Percentiles rank a stretch among this genome's conserved stretches.
phyloP scores from a whole-genome alignment of 2,888 invertebrate species.

The Monopis laevigella region DNA sequence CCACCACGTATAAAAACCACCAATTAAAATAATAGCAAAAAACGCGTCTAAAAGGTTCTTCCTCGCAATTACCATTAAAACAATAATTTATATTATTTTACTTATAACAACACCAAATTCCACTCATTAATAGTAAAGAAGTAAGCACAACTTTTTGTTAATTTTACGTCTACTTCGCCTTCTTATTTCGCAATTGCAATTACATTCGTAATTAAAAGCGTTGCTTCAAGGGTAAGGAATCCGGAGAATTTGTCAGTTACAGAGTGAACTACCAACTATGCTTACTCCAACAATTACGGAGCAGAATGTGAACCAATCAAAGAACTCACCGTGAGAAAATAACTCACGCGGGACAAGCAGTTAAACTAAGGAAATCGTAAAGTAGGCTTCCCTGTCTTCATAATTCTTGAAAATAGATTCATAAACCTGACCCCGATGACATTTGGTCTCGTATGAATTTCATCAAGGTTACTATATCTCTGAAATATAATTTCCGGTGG shows the following conservation, averaged over 20 bases:
- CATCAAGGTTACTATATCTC: too few species aligned
- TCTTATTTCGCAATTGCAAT: conserved; percentile 25
- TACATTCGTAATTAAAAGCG: conserved; percentile 43
- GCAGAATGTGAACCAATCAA: conserved; percentile 11
- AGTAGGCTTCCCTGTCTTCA: conserved; percentile 8
- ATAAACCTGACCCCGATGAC: too few species aligned
- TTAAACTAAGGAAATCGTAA: conserved; percentile 12
- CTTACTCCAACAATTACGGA: conserved; percentile 5
- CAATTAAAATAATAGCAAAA: too few species aligned
- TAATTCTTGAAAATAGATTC: conserved; percentile 8
- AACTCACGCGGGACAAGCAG: conserved; percentile 8
- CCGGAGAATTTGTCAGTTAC: conserved; percentile 13
- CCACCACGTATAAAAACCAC: too few species aligned
- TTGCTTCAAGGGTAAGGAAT: conserved; percentile 7
- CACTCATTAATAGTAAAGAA: background rate
- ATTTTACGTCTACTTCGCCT: background rate
- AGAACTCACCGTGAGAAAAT: conserved; percentile 10
- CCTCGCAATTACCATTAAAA: too few species aligned
- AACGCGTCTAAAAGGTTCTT: too few species aligned
- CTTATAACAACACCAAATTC: background rate
- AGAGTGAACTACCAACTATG: conserved; percentile 1
- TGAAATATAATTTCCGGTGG: too few species aligned
- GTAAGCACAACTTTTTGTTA: background rate
- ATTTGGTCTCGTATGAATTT: too few species aligned
- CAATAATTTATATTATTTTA: too few species aligned